These are phyloP conservation scores for Lasiurus borealis DNA, from an alignment of 2,113 vertebrate genomes.

Conservation along the genomic window DNA sequence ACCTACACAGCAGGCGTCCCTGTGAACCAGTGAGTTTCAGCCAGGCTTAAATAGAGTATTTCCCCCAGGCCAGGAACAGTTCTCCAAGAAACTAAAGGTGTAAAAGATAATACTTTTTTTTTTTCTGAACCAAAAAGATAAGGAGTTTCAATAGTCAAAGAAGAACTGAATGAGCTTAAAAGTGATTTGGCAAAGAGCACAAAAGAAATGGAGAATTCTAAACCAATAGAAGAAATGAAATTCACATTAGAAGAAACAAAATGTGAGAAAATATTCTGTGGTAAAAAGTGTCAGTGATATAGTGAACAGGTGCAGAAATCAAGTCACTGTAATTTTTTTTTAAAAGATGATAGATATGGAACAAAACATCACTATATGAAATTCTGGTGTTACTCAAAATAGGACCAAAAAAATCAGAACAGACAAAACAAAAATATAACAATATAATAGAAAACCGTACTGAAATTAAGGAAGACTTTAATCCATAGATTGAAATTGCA, in stretches of 20 bases:
- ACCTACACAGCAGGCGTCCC: neutral
- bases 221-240: neutral
- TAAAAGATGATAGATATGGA: neutral
- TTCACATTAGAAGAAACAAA: neutral
- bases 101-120: neutral
- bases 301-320: neutral
- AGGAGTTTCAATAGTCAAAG: neutral
- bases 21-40: neutral
- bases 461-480: constrained; percentile 20
- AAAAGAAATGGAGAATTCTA: neutral
- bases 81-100: neutral
- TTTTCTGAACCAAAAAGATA: neutral
- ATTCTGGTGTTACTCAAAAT: neutral
- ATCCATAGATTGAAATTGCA: neutral
- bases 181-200: neutral
- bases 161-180: neutral
- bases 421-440: neutral
- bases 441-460: neutral
- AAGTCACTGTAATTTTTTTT: neutral
- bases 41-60: neutral
- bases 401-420: neutral
- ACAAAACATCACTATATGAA: neutral
- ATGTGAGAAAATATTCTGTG: neutral
- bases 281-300: neutral
- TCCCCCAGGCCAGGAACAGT: neutral